Evolutionary conservation across 2,113 vertebrate genomes (phyloP).

Genomic region (Epinephelus cyanopodus): DNA sequence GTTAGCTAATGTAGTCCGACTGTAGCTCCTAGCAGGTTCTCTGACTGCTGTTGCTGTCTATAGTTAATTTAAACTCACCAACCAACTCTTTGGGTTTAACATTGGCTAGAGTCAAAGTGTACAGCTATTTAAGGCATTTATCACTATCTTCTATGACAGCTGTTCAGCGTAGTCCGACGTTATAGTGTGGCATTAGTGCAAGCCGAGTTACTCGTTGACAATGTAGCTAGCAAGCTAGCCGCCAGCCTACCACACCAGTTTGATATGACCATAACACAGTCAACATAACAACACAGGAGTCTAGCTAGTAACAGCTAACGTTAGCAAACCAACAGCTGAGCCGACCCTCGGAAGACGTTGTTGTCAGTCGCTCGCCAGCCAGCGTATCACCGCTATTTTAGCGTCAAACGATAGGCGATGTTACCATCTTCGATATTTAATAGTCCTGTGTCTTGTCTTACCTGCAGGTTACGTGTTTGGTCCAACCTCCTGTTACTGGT

Average conservation of each 20-base stretch:
- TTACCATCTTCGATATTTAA: background rate
- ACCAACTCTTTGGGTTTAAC: background rate
- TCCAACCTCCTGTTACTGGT: constrained; percentile 84
- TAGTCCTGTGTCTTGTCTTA: constrained; percentile 31
- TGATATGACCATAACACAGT: constrained; percentile 30
- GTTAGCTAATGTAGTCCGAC: background rate
- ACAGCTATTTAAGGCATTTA: background rate
- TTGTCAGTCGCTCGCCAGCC: constrained; percentile 28
- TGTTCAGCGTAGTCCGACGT: background rate
- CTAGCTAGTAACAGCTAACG: constrained; percentile 7
- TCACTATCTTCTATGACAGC: background rate
- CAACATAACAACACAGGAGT: constrained; percentile 48
- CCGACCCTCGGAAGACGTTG: constrained; percentile 29
- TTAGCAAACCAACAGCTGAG: constrained; percentile 65
- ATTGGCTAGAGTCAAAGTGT: background rate
- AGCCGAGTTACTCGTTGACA: background rate
- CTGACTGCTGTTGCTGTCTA: too few relatives aligned
- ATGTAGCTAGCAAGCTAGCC: background rate
- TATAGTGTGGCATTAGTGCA: background rate
- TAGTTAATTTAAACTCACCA: background rate
- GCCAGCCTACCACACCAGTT: background rate
- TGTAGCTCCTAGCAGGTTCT: background rate
- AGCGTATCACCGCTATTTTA: background rate
- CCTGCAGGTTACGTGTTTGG: constrained; percentile 89
- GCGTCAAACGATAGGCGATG: background rate